Conservation (phyloP, 1,140 invertebrate genomes). For the Nebria ingens region DNA sequence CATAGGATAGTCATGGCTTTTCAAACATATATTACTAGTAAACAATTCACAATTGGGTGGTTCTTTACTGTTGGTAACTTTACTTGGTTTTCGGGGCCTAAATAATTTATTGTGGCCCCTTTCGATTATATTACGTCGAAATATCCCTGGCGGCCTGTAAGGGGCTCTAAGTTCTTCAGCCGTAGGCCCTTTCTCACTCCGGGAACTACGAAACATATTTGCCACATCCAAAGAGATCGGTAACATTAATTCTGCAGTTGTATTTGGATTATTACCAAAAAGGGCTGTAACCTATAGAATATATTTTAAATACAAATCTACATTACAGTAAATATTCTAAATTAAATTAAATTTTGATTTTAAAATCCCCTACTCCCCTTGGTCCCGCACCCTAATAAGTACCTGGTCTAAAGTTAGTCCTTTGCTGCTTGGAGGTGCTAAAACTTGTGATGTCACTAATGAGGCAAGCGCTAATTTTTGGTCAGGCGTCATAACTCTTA, state of each 20-base stretch:
- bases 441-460: conserved; percentile 48
- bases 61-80: not conserved
- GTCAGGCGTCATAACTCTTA: conserved; percentile 46
- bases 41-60: conserved; percentile 56
- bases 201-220: conserved; percentile 42
- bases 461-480: conserved; percentile 48
- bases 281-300: conserved; percentile 43
- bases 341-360: not conserved
- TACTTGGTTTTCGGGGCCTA: conserved; percentile 16
- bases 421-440: conserved; percentile 36
- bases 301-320: conserved; percentile 10
- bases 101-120: conserved; percentile 16
- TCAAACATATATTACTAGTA: conserved; percentile 62
- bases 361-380: too few relatives aligned
- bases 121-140: not conserved
- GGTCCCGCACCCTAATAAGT: too few relatives aligned
- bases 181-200: conserved; percentile 26
- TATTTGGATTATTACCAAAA: conserved; percentile 42
- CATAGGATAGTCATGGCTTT: conserved; percentile 66
- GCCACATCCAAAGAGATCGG: conserved; percentile 54
- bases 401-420: conserved; percentile 43
- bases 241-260: conserved; percentile 44
- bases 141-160: not conserved
- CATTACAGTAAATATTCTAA: not conserved
- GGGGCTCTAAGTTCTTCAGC: not conserved